phyloP scores from a whole-genome alignment of 2,888 invertebrate species.

The Lasioglossum villosulum region DNA sequence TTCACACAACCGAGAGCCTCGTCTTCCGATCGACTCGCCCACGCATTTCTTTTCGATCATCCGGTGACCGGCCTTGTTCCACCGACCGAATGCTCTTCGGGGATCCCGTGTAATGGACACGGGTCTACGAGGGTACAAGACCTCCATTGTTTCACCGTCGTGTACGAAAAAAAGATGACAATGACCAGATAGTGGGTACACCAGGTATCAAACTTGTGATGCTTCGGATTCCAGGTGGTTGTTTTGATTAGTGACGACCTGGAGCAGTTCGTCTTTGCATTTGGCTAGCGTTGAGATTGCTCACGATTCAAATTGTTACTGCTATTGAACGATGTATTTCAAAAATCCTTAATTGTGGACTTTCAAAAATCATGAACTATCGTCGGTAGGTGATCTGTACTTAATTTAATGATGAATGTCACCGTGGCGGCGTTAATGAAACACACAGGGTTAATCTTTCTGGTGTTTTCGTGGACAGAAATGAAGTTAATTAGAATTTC shows the following conservation, averaged over 20 bases:
- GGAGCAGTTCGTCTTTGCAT: neutral
- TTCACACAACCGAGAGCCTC: conserved; percentile 22
- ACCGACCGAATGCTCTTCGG: neutral
- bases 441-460: too few relatives aligned
- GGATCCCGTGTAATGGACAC: conserved; percentile 19
- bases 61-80: neutral
- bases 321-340: too few relatives aligned
- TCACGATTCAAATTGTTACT: too few relatives aligned
- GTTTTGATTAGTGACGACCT: neutral
- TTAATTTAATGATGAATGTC: too few relatives aligned
- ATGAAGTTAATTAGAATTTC: neutral
- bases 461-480: neutral
- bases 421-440: too few relatives aligned
- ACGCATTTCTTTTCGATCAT: conserved; percentile 22
- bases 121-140: conserved; percentile 16
- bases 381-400: too few relatives aligned
- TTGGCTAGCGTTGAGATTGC: neutral
- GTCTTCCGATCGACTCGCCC: conserved; percentile 32
- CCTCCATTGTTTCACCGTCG: neutral
- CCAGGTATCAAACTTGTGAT: neutral
- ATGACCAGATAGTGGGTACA: neutral
- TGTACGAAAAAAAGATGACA: neutral
- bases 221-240: neutral
- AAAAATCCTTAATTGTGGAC: too few relatives aligned
- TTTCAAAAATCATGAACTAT: too few relatives aligned